Evolutionary conservation across 2,113 vertebrate species (phyloP).

Genomic region (Bufo gargarizans): DNA sequence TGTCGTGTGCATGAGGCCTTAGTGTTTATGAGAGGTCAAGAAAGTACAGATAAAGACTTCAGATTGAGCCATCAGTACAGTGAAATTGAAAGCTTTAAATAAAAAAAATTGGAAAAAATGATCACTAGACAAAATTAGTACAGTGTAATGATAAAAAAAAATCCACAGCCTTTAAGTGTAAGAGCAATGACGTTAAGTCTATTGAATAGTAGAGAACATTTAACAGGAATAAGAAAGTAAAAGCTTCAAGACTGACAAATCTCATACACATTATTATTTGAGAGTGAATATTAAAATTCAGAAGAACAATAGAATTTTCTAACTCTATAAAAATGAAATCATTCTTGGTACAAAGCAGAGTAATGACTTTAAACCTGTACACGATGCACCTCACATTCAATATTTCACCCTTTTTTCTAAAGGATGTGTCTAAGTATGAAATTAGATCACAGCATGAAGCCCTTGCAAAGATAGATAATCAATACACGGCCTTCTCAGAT

Average conservation of each 20-base stretch:
- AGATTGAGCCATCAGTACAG: no score
- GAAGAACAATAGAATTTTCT: conserved; percentile 33
- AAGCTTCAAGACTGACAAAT: neutral
- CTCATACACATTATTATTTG: neutral
- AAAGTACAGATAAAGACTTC: no score
- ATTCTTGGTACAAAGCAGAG: conserved; percentile 22
- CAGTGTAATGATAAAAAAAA: no score
- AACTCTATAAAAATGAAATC: conserved; percentile 39
- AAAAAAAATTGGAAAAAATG: no score
- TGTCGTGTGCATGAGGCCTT: no score
- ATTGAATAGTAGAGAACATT: neutral
- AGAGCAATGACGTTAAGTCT: neutral
- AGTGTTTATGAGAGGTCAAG: no score
- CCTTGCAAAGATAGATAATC: conserved; percentile 38
- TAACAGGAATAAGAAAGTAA: conserved; percentile 2
- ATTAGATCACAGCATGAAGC: conserved; percentile 47
- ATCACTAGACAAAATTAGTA: no score
- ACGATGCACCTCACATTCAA: conserved; percentile 7
- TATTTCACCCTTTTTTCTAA: conserved; percentile 29
- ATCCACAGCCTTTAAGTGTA: neutral
- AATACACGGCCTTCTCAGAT: conserved; percentile 31
- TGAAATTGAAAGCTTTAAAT: no score
- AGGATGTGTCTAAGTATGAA: conserved; percentile 49
- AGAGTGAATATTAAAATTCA: conserved; percentile 25
- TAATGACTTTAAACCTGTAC: conserved; percentile 15